phyloP scores from a whole-genome alignment of 2,797 vertebrate genomes.

The Siniperca undulata region DNA sequence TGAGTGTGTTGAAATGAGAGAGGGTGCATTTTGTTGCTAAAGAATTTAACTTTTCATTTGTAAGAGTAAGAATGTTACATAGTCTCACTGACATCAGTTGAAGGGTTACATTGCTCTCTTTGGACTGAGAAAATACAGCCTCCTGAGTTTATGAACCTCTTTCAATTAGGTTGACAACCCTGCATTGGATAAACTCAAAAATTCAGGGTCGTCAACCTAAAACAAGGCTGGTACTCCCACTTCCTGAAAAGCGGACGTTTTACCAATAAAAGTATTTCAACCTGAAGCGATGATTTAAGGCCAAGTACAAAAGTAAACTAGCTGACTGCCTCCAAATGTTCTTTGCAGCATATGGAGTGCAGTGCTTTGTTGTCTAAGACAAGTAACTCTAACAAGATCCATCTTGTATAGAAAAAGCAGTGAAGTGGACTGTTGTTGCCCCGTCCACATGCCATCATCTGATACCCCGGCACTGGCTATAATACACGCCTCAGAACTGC shows the following conservation, averaged over 20 bases:
- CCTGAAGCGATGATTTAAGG: slow-evolving; percentile 57
- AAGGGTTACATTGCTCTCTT: slow-evolving; percentile 22
- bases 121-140: slow-evolving; percentile 4
- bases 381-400: slow-evolving; percentile 69
- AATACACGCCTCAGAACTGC: slow-evolving; percentile 39
- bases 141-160: slow-evolving; percentile 18
- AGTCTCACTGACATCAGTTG: slow-evolving; percentile 1
- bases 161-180: slow-evolving; percentile 23
- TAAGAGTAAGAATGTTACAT: not conserved
- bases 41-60: not conserved
- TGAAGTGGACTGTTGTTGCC: slow-evolving; percentile 65
- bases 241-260: slow-evolving; percentile 34
- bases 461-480: slow-evolving; percentile 49
- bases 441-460: slow-evolving; percentile 59
- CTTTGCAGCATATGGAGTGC: slow-evolving; percentile 26
- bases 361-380: slow-evolving; percentile 62
- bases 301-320: slow-evolving; percentile 23
- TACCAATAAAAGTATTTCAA: slow-evolving; percentile 40
- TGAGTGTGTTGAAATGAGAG: not conserved
- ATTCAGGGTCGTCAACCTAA: slow-evolving; percentile 36
- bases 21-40: not conserved
- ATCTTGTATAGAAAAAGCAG: slow-evolving; percentile 60
- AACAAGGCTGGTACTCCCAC: slow-evolving; percentile 33
- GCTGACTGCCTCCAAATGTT: slow-evolving; percentile 39
- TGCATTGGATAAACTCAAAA: slow-evolving; percentile 38